Conservation (phyloP, 1,140 invertebrate species). For the Oedothorax gibbosus region DNA sequence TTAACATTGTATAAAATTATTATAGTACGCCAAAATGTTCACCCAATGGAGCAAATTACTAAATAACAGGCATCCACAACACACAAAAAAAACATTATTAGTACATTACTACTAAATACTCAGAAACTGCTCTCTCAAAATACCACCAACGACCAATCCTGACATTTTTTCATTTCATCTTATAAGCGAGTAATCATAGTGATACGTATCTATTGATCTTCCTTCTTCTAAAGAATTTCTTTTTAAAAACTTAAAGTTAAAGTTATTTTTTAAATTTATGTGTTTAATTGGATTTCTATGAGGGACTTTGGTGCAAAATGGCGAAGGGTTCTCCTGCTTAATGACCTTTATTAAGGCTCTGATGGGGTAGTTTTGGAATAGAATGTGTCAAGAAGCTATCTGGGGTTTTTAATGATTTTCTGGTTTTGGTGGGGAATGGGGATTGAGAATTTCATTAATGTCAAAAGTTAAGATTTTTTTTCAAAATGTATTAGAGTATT, state of each 20-base stretch:
- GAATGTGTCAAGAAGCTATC: not conserved
- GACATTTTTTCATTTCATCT: not conserved
- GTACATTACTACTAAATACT: no score
- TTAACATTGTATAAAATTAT: no score
- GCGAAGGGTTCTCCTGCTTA: constrained; percentile 5
- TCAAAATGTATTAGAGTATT: not conserved
- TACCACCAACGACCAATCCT: no score
- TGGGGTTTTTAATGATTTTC: no score
- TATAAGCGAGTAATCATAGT: constrained; percentile 2
- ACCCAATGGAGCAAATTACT: no score
- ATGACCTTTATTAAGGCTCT: constrained; percentile 40
- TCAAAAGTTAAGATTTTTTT: no score
- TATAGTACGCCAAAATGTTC: no score
- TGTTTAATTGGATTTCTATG: constrained; percentile 44
- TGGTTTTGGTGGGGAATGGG: no score
- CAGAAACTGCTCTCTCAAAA: no score
- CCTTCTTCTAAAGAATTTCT: not conserved
- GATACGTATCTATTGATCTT: constrained; percentile 26
- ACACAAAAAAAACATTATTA: no score
- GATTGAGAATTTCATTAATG: no score
- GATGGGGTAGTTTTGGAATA: constrained; percentile 14
- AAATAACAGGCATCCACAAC: no score
- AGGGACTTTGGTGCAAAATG: not conserved
- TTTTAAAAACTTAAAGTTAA: not conserved
- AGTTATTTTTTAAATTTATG: constrained; percentile 22